Percentiles rank a stretch among this genome's conserved stretches.
These are phyloP conservation scores for Urocitellus parryii DNA, from an alignment of 2,113 vertebrate genomes.

Conservation along the genomic window DNA sequence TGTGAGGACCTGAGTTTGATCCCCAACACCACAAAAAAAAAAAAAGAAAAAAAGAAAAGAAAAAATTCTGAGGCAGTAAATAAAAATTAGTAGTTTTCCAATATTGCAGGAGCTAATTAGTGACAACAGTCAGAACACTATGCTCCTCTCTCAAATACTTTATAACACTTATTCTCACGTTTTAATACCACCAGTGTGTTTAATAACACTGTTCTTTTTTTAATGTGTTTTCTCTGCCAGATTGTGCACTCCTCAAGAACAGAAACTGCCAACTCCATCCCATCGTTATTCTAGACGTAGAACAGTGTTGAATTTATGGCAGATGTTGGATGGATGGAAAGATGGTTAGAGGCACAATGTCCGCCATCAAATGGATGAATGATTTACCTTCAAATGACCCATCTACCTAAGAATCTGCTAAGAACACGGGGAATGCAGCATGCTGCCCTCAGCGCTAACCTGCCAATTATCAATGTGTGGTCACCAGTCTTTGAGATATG, in stretches of 20 bases:
- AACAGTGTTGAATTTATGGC: neutral
- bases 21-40: neutral
- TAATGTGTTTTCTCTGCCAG: neutral
- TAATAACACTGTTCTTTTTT: neutral
- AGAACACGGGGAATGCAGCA: fast-evolving
- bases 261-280: neutral
- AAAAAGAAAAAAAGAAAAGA: neutral
- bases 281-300: neutral
- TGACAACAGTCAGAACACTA: neutral
- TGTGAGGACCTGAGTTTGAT: neutral
- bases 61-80: constrained; percentile 25
- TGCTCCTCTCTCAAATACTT: neutral
- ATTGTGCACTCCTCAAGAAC: neutral
- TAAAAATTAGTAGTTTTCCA: constrained; percentile 9
- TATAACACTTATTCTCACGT: neutral
- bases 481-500: neutral
- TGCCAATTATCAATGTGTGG: neutral
- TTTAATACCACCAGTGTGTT: too few species aligned
- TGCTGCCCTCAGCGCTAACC: neutral
- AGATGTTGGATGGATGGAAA: neutral
- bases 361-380: neutral
- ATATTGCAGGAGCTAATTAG: neutral
- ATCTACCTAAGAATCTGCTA: neutral
- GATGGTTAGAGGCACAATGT: neutral
- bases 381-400: neutral